These are phyloP conservation scores for Garra rufa DNA, from an alignment of 2,113 vertebrate species.

Conservation along the genomic window DNA sequence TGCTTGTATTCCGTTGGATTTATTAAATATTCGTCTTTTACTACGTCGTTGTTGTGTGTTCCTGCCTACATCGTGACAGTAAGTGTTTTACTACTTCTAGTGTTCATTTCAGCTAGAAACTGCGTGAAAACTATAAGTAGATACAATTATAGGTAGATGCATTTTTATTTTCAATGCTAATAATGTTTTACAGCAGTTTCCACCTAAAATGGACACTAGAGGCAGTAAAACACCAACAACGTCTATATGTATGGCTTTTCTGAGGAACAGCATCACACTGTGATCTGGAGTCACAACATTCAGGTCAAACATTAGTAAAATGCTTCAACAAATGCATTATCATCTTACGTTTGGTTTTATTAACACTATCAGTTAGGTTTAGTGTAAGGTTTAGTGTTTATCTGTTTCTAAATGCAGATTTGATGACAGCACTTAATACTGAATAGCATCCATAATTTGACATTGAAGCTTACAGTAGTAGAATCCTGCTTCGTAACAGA, in stretches of 20 bases:
- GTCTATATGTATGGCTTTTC: neutral
- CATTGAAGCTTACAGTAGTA: neutral
- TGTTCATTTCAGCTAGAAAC: no score
- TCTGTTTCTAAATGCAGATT: neutral
- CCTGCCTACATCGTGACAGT: no score
- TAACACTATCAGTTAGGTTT: neutral
- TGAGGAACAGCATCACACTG: neutral
- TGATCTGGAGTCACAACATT: neutral
- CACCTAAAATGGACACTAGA: neutral
- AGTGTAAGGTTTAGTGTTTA: neutral
- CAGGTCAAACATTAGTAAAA: neutral
- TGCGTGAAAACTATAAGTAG: no score
- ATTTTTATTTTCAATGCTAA: no score
- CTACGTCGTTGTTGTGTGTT: no score
- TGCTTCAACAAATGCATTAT: neutral
- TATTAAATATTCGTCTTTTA: no score
- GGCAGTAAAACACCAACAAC: neutral
- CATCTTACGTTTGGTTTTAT: neutral
- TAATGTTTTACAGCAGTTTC: neutral
- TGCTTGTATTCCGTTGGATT: no score
- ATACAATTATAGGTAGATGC: no score
- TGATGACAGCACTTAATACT: neutral
- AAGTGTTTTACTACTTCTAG: no score
- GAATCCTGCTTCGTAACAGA: neutral
- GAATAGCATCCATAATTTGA: conserved; percentile 1